phyloP scores from a whole-genome alignment of 1,140 invertebrate species.

The Drosophila sucinea region DNA sequence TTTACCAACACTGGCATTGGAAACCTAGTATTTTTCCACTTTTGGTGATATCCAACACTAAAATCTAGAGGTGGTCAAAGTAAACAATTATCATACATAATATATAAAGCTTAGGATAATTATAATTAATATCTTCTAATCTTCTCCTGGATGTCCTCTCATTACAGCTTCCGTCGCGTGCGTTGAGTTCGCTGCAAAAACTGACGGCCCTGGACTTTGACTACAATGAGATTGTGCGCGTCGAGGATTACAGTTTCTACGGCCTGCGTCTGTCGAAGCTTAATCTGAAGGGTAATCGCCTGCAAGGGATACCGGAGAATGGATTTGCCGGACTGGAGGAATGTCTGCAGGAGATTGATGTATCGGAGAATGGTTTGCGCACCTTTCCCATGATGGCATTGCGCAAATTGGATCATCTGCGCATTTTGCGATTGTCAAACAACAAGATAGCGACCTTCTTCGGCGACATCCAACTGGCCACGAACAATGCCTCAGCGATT shows the following conservation, averaged over 20 bases:
- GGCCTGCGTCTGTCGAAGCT: slow-evolving; percentile 91
- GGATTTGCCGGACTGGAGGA: slow-evolving; percentile 93
- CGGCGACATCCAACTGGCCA: slow-evolving; percentile 68
- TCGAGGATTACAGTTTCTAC: slow-evolving; percentile 94
- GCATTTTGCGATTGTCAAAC: slow-evolving; percentile 90
- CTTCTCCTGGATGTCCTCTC: background rate
- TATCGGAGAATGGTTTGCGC: slow-evolving; percentile 93
- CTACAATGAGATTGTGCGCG: slow-evolving; percentile 91
- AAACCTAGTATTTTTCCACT: too few species aligned
- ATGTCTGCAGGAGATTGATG: slow-evolving; percentile 91
- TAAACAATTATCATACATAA: too few species aligned
- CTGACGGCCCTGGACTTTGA: slow-evolving; percentile 92
- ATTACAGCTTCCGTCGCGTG: slow-evolving; percentile 89
- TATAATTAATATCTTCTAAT: too few species aligned
- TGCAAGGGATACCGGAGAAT: slow-evolving; percentile 91
- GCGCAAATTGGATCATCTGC: slow-evolving; percentile 89
- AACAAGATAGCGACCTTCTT: slow-evolving; percentile 88
- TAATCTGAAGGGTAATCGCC: slow-evolving; percentile 92
- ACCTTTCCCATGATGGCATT: slow-evolving; percentile 92
- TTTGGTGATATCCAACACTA: too few species aligned
- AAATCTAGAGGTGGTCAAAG: too few species aligned
- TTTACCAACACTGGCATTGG: too few species aligned
- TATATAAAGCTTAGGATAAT: too few species aligned
- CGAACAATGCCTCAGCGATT: slow-evolving; percentile 80
- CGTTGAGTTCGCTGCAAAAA: slow-evolving; percentile 88